Percentiles rank a stretch among this genome's conserved stretches.
Evolutionary conservation across 30 jellyfish, hydroid and myxozoan species (phyloP).

Genomic region (Hydra vulgaris): DNA sequence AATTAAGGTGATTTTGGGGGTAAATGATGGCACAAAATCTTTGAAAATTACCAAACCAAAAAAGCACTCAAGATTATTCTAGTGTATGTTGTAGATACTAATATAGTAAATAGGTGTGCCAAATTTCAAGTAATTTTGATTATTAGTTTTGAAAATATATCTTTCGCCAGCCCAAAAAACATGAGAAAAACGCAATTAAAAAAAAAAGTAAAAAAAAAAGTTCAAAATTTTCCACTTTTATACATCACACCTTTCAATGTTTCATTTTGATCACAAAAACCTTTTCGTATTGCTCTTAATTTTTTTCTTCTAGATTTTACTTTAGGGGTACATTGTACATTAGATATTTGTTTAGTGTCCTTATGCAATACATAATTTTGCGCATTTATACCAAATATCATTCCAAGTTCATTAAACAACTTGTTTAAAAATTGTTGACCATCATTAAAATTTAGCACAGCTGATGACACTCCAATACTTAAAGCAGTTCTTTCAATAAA

Average conservation of each 20-base stretch:
- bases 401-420: background rate
- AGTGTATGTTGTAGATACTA: background rate
- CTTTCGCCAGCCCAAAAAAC: background rate
- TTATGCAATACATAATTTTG: background rate
- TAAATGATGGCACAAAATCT: background rate
- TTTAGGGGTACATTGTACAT: background rate
- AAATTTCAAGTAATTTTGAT: too few relatives aligned
- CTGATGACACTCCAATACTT: too few relatives aligned
- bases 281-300: background rate
- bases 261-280: background rate
- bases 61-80: background rate
- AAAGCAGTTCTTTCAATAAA: too few relatives aligned
- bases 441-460: too few relatives aligned
- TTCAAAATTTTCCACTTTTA: background rate
- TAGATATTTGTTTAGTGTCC: background rate
- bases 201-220: background rate
- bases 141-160: background rate
- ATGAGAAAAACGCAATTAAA: background rate
- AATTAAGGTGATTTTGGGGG: background rate
- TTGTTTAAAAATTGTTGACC: background rate
- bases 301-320: background rate
- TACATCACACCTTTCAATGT: background rate
- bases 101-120: background rate
- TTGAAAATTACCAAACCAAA: background rate
- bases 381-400: background rate